Percentiles rank a stretch among this genome's conserved stretches.
These are phyloP conservation scores for Bombylius discolor DNA, from an alignment of 2,888 invertebrate genomes.

Conservation along the genomic window DNA sequence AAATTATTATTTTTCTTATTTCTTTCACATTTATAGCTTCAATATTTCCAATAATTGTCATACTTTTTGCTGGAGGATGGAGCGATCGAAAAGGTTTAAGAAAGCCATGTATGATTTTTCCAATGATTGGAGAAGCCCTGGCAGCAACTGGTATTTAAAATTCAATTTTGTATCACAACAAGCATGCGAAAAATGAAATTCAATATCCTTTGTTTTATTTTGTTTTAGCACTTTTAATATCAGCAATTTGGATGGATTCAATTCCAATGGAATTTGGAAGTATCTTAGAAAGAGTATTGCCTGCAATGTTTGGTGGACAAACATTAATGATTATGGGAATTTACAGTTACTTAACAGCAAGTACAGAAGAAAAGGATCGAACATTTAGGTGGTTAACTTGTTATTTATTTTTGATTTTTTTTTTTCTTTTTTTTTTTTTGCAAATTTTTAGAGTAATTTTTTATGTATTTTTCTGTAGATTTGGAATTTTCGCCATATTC, in stretches of 20 bases:
- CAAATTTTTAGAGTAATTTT: not conserved
- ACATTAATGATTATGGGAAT: conserved; percentile 35
- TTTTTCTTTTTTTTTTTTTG: too few relatives aligned
- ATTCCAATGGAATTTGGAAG: conserved; percentile 35
- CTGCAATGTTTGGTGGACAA: conserved; percentile 31
- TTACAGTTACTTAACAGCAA: conserved; percentile 34
- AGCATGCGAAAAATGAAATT: not conserved
- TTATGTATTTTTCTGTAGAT: conserved; percentile 16
- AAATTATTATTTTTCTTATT: too few relatives aligned
- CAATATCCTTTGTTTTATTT: not conserved
- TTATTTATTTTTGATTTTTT: not conserved
- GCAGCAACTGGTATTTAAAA: conserved; percentile 23
- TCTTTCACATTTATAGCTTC: conserved; percentile 22
- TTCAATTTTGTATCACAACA: not conserved
- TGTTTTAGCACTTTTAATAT: conserved; percentile 28
- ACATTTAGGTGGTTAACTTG: conserved; percentile 23
- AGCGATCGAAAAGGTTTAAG: conserved; percentile 33
- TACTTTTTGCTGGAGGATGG: conserved; percentile 36
- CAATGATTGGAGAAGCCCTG: conserved; percentile 30
- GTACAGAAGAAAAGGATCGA: conserved; percentile 33
- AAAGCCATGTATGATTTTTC: conserved; percentile 34
- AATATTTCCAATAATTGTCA: conserved; percentile 33
- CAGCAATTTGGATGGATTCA: conserved; percentile 31
- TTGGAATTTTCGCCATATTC: conserved; percentile 35
- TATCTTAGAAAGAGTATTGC: conserved; percentile 31